A percentile compares a stretch with the other conserved stretches of the same genome.
Conservation (phyloP, 2,888 invertebrate genomes). For the Rugalucina vietnamica region DNA sequence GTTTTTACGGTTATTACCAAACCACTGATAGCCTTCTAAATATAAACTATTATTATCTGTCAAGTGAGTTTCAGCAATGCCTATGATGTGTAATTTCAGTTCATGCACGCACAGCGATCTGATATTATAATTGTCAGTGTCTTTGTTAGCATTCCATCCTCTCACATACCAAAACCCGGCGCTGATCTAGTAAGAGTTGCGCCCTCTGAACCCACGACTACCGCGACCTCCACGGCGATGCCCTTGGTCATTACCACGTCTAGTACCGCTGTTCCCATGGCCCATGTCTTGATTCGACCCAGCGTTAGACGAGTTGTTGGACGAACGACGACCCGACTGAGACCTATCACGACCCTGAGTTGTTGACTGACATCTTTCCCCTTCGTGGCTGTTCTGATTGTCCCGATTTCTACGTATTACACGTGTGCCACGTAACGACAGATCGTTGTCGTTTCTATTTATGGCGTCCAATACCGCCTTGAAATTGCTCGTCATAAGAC, state of each 20-base stretch:
- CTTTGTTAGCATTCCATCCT: neutral
- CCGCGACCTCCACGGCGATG: neutral
- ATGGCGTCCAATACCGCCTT: neutral
- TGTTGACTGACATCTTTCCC: neutral
- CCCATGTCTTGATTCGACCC: too few relatives aligned
- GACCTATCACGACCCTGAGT: neutral
- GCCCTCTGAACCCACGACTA: neutral
- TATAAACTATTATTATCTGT: neutral
- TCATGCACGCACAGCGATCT: neutral
- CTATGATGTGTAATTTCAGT: neutral
- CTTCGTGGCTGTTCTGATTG: neutral
- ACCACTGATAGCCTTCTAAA: neutral
- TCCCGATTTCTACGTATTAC: neutral
- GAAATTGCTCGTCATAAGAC: neutral
- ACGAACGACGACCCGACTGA: neutral
- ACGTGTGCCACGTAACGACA: neutral
- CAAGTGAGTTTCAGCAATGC: slow-evolving; percentile 5
- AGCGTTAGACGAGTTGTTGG: neutral
- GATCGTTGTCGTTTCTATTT: neutral
- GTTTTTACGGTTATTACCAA: slow-evolving; percentile 11
- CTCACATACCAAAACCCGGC: slow-evolving; percentile 13
- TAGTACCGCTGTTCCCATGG: neutral
- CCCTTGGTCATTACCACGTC: neutral
- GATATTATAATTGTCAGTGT: neutral
- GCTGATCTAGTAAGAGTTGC: neutral